Base-by-base conservation (phyloP, 2,113 vertebrate species). In the Vicugna pacos region DNA sequence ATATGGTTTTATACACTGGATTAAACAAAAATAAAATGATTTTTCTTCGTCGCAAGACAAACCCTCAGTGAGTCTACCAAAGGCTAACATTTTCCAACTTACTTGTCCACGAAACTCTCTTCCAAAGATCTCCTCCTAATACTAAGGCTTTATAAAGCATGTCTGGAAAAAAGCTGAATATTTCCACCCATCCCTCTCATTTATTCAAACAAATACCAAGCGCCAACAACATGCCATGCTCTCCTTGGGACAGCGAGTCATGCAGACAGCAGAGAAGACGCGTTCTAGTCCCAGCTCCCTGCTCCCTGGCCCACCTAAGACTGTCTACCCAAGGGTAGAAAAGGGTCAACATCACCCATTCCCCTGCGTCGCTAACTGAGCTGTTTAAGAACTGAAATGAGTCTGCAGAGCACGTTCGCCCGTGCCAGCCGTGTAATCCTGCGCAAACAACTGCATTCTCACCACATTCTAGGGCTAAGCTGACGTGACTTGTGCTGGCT, bases 321-420 rank as follows among this genome's bases (percentile, higher is more conserved):
- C 7, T 22, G 1, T 52, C 69, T 73, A 91, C 19, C 95, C 15
- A 56, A 46, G 8, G 58, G 30, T 15, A 70, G 94, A 72, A 81
- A 62, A 81, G 4, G n/a, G 69, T 87, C 82, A 92, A 13, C 35
- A 81, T 48, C 15, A 20, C 12, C 30, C 62, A 24, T 52, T 93
- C 42, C 42, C 58, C n/a, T 42, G 9, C 16, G 58, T 86, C 77
- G 87, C 83, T 64, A 89, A 89, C n/a, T 30, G 52, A 88, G 73
- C 95, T 88, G 38, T 96, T 94, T 95, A 96, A 96, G 22, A 93
- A 81, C 11, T 35, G 52, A 95, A 96, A 87, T 93, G 79, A 97
- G 76, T 91, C 96, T 96, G 75, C 88, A 92, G 80, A 94, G 91
- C 84, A 90, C 62, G 81, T 72, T 77, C 65, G 30, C 48, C 46